Conservation (phyloP, 2,797 vertebrate species). For the Natrix natrix region DNA sequence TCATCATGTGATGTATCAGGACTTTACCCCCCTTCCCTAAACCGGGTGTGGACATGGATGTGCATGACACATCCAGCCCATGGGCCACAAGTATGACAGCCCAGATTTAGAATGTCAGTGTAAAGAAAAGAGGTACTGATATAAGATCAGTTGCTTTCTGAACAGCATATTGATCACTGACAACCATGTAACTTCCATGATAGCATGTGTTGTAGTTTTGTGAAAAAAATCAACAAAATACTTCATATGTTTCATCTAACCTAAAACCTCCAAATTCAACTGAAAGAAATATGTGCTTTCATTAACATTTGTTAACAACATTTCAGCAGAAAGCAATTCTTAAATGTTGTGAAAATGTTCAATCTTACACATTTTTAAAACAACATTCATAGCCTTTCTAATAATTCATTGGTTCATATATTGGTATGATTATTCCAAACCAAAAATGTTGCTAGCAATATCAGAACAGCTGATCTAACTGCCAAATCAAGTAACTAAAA, state of each 20-base stretch:
- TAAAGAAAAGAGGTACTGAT: slow-evolving; percentile 2
- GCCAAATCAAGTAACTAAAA: not conserved
- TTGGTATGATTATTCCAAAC: not conserved
- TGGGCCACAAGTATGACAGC: too few relatives aligned
- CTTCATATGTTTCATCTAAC: not conserved
- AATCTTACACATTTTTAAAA: not conserved
- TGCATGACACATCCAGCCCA: too few relatives aligned
- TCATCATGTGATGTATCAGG: too few relatives aligned
- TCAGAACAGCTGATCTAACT: not conserved
- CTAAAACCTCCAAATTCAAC: not conserved
- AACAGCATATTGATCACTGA: slow-evolving; percentile 11
- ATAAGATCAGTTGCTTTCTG: not conserved
- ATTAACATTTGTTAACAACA: not conserved
- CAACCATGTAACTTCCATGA: slow-evolving; percentile 11
- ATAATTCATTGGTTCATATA: too few relatives aligned
- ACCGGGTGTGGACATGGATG: too few relatives aligned
- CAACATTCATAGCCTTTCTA: not conserved
- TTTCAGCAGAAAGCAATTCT: not conserved
- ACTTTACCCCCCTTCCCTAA: too few relatives aligned
- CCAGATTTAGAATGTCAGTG: slow-evolving; percentile 5
- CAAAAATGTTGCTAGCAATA: not conserved
- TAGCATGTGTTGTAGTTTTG: slow-evolving; percentile 1
- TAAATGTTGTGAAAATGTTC: not conserved
- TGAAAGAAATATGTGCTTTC: not conserved
- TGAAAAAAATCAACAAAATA: not conserved